phyloP scores from a whole-genome alignment of 1,140 invertebrate species.

The Drosophila pseudoananassae region DNA sequence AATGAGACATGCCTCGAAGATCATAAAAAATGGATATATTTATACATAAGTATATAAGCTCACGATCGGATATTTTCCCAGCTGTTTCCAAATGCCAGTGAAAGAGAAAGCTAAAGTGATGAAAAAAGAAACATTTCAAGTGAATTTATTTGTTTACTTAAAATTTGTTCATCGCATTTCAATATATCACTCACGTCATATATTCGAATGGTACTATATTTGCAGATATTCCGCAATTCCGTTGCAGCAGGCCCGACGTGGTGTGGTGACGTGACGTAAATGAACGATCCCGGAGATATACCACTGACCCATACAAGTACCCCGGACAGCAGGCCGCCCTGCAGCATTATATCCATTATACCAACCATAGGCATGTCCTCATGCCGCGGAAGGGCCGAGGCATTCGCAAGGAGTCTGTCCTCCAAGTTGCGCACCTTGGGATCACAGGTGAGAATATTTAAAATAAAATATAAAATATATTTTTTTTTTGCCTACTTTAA shows the following conservation, averaged over 20 bases:
- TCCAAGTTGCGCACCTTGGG: slow-evolving; percentile 89
- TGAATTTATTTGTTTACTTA: slow-evolving; percentile 72
- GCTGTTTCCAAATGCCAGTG: slow-evolving; percentile 39
- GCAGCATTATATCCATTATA: slow-evolving; percentile 81
- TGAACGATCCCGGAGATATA: slow-evolving; percentile 82
- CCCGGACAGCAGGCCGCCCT: slow-evolving; percentile 74
- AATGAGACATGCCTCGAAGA: slow-evolving; percentile 27
- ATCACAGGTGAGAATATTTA: slow-evolving; percentile 78
- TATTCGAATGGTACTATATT: slow-evolving; percentile 30
- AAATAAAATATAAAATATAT: neutral
- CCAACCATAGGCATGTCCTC: slow-evolving; percentile 87
- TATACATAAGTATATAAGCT: too few relatives aligned
- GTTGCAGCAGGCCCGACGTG: slow-evolving; percentile 49
- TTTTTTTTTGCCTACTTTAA: neutral
- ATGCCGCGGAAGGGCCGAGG: slow-evolving; percentile 91
- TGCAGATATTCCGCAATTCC: slow-evolving; percentile 56
- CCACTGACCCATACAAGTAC: slow-evolving; percentile 73
- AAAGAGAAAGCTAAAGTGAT: slow-evolving; percentile 31
- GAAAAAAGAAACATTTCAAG: slow-evolving; percentile 31
- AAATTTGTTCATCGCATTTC: slow-evolving; percentile 19
- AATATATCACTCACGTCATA: slow-evolving; percentile 45
- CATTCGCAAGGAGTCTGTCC: slow-evolving; percentile 91
- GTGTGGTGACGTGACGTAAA: slow-evolving; percentile 73
- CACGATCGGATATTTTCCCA: slow-evolving; percentile 25
- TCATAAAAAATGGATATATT: slow-evolving; percentile 21